Evolutionary conservation across 2,113 vertebrate species (phyloP).

Genomic region (Rhinolophus ferrumequinum): DNA sequence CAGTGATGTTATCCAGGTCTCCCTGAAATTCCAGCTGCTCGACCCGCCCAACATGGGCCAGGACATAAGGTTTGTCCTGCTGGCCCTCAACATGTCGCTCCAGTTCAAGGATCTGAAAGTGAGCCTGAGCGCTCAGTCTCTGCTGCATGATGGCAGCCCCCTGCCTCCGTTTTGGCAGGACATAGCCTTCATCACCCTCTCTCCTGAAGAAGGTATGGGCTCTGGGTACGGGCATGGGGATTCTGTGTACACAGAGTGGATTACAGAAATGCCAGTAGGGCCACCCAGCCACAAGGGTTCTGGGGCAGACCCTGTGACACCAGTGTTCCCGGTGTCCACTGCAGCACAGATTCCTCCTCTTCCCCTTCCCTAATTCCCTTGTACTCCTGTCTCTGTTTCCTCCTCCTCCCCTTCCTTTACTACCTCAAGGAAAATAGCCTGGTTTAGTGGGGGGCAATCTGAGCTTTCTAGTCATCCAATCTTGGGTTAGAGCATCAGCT

Average conservation of each 20-base stretch:
- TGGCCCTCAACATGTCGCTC: slow-evolving; percentile 68
- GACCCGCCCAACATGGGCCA: slow-evolving; percentile 78
- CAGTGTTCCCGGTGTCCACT: neutral
- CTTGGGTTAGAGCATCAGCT: neutral
- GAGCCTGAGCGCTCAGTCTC: slow-evolving; percentile 79
- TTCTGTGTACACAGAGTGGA: neutral
- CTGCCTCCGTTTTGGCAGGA: slow-evolving; percentile 81
- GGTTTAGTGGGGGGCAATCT: neutral
- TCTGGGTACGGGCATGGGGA: neutral
- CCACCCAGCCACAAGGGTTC: neutral
- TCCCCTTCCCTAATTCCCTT: too few relatives aligned
- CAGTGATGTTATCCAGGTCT: slow-evolving; percentile 47
- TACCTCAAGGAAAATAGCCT: neutral
- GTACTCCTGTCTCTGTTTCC: neutral
- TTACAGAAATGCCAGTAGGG: neutral
- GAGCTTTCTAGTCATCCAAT: neutral
- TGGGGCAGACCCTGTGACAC: neutral
- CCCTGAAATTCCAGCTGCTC: slow-evolving; percentile 73
- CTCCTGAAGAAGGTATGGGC: slow-evolving; percentile 77
- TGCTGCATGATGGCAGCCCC: slow-evolving; percentile 79
- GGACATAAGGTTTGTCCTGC: slow-evolving; percentile 77
- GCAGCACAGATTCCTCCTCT: neutral
- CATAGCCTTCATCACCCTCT: slow-evolving; percentile 71
- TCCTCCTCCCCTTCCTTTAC: neutral
- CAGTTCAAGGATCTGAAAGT: slow-evolving; percentile 79